phyloP scores from a whole-genome alignment of 1,140 invertebrate genomes.

The Scylla paramamosain region DNA sequence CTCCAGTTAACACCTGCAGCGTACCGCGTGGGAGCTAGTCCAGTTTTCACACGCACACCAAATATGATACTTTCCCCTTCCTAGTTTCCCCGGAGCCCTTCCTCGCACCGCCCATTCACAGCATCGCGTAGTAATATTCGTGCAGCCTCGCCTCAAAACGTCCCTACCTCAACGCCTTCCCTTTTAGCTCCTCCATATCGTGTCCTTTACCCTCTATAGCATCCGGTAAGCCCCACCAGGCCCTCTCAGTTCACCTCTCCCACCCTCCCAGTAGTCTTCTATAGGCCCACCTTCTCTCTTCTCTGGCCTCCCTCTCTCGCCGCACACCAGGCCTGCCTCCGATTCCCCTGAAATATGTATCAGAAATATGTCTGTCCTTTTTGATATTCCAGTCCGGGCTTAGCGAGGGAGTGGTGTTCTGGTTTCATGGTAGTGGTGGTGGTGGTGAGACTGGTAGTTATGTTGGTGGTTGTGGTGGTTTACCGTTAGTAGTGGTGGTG shows the following conservation, averaged over 20 bases:
- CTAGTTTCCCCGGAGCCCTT: neutral
- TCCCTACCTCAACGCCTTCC: neutral
- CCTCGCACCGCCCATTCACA: neutral
- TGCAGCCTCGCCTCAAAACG: neutral
- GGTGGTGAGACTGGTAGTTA: neutral
- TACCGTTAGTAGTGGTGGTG: neutral
- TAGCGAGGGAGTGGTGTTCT: neutral
- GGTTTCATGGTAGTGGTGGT: neutral
- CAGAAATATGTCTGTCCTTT: constrained; percentile 5
- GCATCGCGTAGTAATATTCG: neutral
- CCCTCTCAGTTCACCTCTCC: neutral
- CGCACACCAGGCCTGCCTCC: neutral
- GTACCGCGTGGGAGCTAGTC: too few relatives aligned
- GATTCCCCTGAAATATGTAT: constrained; percentile 13
- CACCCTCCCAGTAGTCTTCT: neutral
- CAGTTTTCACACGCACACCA: too few relatives aligned
- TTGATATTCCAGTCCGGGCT: neutral
- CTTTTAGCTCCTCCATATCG: neutral
- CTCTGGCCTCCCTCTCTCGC: neutral
- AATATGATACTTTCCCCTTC: neutral
- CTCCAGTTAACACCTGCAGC: too few relatives aligned
- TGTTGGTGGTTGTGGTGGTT: neutral
- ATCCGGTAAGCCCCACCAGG: neutral
- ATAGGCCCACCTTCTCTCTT: neutral
- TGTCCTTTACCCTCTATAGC: neutral